Evolutionary conservation across 2,113 vertebrate genomes (phyloP).

Genomic region (Bubo scandiacus): DNA sequence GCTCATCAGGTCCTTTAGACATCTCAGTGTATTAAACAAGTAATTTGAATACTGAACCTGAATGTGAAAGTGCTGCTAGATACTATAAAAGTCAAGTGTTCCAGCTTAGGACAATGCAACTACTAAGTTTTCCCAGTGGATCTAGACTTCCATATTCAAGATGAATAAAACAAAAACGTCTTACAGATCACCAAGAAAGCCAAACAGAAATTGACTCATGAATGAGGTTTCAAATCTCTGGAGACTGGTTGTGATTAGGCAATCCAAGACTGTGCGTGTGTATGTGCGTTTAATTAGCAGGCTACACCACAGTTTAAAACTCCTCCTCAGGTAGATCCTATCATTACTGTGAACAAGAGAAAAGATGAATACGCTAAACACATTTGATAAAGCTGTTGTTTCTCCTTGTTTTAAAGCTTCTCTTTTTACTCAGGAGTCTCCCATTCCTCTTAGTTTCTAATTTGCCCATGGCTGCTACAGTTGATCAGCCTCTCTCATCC

Average conservation of each 20-base stretch:
- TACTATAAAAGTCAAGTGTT: not conserved
- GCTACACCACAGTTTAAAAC: not conserved
- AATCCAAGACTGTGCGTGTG: not conserved
- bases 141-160: not conserved
- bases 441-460: not conserved
- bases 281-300: not conserved
- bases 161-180: not conserved
- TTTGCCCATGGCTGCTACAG: not conserved
- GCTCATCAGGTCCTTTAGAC: not conserved
- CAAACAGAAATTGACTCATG: not conserved
- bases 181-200: not conserved
- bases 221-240: not conserved
- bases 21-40: not conserved
- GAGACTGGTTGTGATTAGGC: not conserved
- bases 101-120: not conserved
- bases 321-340: not conserved
- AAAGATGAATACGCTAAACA: not conserved
- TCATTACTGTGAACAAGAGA: not conserved
- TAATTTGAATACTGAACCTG: not conserved
- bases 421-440: not conserved
- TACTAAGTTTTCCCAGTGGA: not conserved
- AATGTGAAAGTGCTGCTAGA: not conserved
- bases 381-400: not conserved
- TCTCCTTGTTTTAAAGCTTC: not conserved
- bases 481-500: not conserved